These are phyloP conservation scores for Phalangium opilio DNA, from an alignment of 2,888 invertebrate species.

Conservation along the genomic window DNA sequence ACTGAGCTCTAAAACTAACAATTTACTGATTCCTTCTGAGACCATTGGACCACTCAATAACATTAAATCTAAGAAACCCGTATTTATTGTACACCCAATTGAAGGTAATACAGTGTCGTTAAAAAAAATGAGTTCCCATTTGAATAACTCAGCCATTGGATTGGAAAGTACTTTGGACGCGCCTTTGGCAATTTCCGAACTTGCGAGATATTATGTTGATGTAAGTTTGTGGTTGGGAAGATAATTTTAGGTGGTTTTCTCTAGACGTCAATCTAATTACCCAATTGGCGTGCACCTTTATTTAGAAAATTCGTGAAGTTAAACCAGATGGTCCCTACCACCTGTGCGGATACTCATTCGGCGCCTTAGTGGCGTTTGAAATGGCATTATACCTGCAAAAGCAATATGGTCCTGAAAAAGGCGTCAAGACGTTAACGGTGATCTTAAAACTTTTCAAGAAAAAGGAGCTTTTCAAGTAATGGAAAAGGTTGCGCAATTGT, in stretches of 20 bases:
- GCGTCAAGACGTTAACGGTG: slow-evolving; percentile 47
- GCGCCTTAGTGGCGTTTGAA: slow-evolving; percentile 84
- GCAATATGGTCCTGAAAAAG: slow-evolving; percentile 22
- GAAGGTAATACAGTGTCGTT: slow-evolving; percentile 66
- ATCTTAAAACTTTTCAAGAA: too few relatives aligned
- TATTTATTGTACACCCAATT: slow-evolving; percentile 58
- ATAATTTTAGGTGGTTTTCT: too few relatives aligned
- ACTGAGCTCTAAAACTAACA: too few relatives aligned
- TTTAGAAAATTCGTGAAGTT: slow-evolving; percentile 34
- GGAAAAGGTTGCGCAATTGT: too few relatives aligned
- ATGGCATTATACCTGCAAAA: slow-evolving; percentile 70
- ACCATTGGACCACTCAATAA: slow-evolving; percentile 44
- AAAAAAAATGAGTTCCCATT: slow-evolving; percentile 52
- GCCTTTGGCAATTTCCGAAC: slow-evolving; percentile 4
- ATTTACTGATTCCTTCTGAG: too few relatives aligned
- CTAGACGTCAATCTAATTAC: too few relatives aligned
- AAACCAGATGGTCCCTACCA: slow-evolving; percentile 72
- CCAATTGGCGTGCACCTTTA: neutral
- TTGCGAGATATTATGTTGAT: too few relatives aligned
- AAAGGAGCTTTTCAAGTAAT: too few relatives aligned
- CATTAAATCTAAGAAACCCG: slow-evolving; percentile 19
- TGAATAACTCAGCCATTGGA: slow-evolving; percentile 63
- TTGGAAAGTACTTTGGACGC: slow-evolving; percentile 54
- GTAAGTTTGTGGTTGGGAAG: too few relatives aligned
- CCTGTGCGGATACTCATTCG: slow-evolving; percentile 87